These are phyloP conservation scores for Pseudorhombus dupliciocellatus DNA, from an alignment of 2,113 vertebrate genomes.

Conservation along the genomic window DNA sequence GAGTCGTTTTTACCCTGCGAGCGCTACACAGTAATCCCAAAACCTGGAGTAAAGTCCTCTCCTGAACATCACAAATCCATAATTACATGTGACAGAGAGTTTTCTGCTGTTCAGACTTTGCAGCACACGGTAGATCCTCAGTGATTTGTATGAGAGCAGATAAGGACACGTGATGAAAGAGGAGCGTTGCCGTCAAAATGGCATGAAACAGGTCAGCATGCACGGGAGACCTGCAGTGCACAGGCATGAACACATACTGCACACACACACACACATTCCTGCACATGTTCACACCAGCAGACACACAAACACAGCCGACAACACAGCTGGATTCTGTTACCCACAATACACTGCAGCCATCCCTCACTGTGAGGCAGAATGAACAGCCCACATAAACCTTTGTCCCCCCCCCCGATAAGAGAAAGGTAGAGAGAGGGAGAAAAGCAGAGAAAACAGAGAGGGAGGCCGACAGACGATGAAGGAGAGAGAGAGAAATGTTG, in stretches of 20 bases:
- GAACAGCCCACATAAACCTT: conserved; percentile 57
- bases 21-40: neutral
- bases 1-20: neutral
- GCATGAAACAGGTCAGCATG: conserved; percentile 41
- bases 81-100: conserved; percentile 11
- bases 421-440: conserved; percentile 26
- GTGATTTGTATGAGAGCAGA: conserved; percentile 15
- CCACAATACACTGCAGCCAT: conserved; percentile 69
- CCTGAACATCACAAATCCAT: neutral
- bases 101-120: conserved; percentile 7
- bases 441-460: conserved; percentile 7
- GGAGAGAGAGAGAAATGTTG: neutral
- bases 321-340: conserved; percentile 77
- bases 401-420: conserved; percentile 51
- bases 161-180: conserved; percentile 32
- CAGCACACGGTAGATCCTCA: neutral
- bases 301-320: conserved; percentile 35
- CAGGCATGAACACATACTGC: conserved; percentile 1
- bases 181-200: conserved; percentile 15
- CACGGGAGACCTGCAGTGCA: conserved; percentile 15
- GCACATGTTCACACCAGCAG: conserved; percentile 40
- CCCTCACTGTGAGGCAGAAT: conserved; percentile 64
- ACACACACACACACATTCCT: conserved; percentile 43
- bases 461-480: neutral
- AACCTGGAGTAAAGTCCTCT: neutral